These are phyloP conservation scores for Trichomalopsis sarcophagae DNA, from an alignment of 1,140 invertebrate genomes.

Conservation along the genomic window DNA sequence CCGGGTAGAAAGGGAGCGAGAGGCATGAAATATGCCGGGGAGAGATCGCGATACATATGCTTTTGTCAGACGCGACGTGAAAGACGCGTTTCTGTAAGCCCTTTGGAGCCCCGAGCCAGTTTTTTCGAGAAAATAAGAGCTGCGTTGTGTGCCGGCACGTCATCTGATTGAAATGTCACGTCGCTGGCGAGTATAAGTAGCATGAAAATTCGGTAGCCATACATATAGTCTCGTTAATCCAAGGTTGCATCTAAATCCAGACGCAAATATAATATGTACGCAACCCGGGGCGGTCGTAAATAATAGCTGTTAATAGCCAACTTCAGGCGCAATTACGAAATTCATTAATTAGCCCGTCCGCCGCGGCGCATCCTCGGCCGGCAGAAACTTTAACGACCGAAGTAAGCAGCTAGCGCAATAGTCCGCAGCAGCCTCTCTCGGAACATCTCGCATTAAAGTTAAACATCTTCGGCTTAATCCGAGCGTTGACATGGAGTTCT, in stretches of 20 bases:
- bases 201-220: too few species aligned
- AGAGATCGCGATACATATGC: neutral
- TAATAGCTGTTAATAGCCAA: neutral
- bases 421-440: neutral
- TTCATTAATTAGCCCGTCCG: neutral
- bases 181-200: neutral
- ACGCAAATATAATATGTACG: neutral
- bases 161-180: neutral
- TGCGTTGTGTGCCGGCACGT: neutral
- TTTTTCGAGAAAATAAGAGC: neutral
- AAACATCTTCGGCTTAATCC: neutral
- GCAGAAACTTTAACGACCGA: neutral
- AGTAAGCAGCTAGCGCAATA: neutral
- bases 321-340: neutral
- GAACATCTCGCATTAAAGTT: neutral
- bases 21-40: neutral
- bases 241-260: too few species aligned
- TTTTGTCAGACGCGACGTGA: neutral
- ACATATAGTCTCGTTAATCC: too few species aligned
- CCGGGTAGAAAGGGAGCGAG: neutral
- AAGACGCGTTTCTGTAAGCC: neutral
- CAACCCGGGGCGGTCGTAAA: neutral
- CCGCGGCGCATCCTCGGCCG: too few species aligned
- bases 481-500: neutral
- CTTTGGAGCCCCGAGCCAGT: neutral